Evolutionary conservation across 2,113 vertebrate species (phyloP).

Genomic region (Cepphus grylle): DNA sequence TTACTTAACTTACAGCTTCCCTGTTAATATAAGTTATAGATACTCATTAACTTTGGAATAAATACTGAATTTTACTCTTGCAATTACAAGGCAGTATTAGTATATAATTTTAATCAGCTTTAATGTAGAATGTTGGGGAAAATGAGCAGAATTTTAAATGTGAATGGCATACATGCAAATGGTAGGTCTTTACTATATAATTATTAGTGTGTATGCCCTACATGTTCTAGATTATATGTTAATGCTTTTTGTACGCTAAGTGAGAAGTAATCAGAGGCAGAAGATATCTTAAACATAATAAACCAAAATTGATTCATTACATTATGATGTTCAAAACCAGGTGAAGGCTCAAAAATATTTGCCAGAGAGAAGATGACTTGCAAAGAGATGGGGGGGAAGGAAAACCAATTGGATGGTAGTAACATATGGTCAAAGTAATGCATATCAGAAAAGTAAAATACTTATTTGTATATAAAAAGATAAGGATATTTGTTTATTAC

Average conservation of each 20-base stretch:
- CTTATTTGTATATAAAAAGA: background rate
- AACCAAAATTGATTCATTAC: background rate
- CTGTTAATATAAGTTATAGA: slow-evolving; percentile 2
- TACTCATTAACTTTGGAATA: slow-evolving; percentile 15
- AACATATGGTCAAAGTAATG: background rate
- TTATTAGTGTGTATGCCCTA: background rate
- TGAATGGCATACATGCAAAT: background rate
- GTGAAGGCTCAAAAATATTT: background rate
- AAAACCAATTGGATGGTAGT: background rate
- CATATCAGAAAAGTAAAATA: background rate
- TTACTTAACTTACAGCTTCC: background rate
- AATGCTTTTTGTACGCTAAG: background rate
- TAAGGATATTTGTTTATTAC: background rate
- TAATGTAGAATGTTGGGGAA: background rate
- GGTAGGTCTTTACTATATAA: background rate
- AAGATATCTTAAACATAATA: background rate
- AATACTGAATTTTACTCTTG: slow-evolving; percentile 1
- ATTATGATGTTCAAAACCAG: background rate
- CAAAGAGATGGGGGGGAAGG: background rate
- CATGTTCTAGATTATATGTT: background rate
- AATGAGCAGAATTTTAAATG: background rate
- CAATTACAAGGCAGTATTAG: background rate
- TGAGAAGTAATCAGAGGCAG: background rate
- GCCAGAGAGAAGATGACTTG: background rate
- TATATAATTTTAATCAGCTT: slow-evolving; percentile 41